These are phyloP conservation scores for Leucoptera coffeella DNA, from an alignment of 2,888 invertebrate genomes.

Conservation along the genomic window DNA sequence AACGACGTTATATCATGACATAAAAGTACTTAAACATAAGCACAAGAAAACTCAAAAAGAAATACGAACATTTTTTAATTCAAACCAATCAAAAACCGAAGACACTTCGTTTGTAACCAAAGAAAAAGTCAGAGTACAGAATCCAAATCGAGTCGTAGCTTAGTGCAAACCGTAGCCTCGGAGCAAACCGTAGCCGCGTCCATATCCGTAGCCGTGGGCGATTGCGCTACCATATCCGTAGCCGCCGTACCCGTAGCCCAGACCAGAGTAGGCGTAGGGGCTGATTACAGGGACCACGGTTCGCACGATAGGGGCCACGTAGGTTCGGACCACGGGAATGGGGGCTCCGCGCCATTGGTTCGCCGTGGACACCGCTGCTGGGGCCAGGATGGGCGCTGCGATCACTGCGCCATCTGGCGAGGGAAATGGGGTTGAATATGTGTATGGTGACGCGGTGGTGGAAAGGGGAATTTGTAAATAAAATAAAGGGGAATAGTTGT, in stretches of 20 bases:
- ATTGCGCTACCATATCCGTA: too few relatives aligned
- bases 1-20: too few relatives aligned
- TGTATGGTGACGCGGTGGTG: too few relatives aligned
- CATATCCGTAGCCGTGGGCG: too few relatives aligned
- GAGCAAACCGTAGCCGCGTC: slow-evolving; percentile 8
- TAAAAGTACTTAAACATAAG: too few relatives aligned
- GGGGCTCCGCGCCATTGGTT: slow-evolving; percentile 9
- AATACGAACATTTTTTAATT: not conserved
- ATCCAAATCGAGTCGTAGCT: slow-evolving; percentile 1
- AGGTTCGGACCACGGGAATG: slow-evolving; percentile 16
- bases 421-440: too few relatives aligned
- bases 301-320: slow-evolving; percentile 18
- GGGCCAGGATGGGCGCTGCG: slow-evolving; percentile 14
- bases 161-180: slow-evolving; percentile 8
- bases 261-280: slow-evolving; percentile 11
- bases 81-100: not conserved
- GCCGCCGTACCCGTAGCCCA: slow-evolving; percentile 4
- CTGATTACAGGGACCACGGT: slow-evolving; percentile 12
- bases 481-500: too few relatives aligned
- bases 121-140: not conserved
- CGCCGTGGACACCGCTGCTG: slow-evolving; percentile 26
- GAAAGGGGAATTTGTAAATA: too few relatives aligned
- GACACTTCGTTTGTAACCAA: not conserved
- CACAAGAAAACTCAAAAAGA: not conserved
- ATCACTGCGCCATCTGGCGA: slow-evolving; percentile 11